Evolutionary conservation across 2,888 invertebrate species (phyloP), one percentile per base, ranked within the genome.

Genomic region (Spodoptera littoralis): DNA sequence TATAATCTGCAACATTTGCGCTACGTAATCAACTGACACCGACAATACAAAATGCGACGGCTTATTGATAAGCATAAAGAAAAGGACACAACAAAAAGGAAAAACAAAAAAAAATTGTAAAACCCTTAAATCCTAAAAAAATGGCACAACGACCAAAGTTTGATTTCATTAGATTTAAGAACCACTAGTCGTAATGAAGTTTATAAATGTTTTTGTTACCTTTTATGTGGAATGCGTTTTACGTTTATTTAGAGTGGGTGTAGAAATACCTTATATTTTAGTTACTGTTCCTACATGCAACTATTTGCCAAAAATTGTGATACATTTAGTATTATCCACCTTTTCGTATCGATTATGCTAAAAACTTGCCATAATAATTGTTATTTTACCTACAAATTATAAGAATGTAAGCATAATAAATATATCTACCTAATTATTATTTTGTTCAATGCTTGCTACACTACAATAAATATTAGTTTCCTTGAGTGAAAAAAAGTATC

Each of bases 131-230:
- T 82, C 81, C 78, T 83, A 92, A 94, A 94, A 94, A 94, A 94
- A 94, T 94, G 94, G 94, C 93, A 93, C 94, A 93, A 93, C 93
- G 94, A 94, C 94, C 94, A 93, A 94, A 93, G 91, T 91, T 82
- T 86, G 83, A 87, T 90, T 91, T 89, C 77, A 83, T 86, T 89
- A 88, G 76, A 84, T 84, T 86, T 90, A 91, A 90, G 88, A 87
- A 87, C 61, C 73, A 80, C 90, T 93, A 92, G 91, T 92, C 90
- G 87, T 90, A 82, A 81, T 36, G 36, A 36, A 77, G 54, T 61
- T 58, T 69, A 70, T 80, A 77, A 69, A 81, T 77, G 67, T 78
- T 68, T 65, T 72, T 70, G 43, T 77, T 79, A 76, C 71, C 71
- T 63, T 57, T 73, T 73, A 73, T 52, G 68, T 79, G 75, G 56